Conservation (phyloP, 2,797 vertebrate species). For the Neosilurus mollespiculum region DNA sequence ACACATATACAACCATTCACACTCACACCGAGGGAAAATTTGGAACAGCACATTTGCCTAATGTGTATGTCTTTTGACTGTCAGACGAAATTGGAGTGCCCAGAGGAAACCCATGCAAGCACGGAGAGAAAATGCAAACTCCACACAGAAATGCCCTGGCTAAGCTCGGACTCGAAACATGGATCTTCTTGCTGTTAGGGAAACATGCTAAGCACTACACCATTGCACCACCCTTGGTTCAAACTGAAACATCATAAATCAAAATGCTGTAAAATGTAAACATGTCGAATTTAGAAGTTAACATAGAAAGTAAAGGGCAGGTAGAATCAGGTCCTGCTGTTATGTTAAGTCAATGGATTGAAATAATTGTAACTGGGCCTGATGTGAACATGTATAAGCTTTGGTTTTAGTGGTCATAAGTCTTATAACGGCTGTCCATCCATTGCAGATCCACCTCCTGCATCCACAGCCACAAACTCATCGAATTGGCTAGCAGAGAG, state of each 20-base stretch:
- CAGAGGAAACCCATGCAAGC: no score
- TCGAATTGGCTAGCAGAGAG: slow-evolving; percentile 59
- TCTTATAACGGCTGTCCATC: background rate
- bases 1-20: no score
- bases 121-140: no score
- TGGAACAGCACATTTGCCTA: no score
- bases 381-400: background rate
- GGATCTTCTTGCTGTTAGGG: no score
- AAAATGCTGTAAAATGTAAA: background rate
- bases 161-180: no score
- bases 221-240: background rate
- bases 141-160: no score
- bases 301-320: background rate
- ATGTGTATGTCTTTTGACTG: no score
- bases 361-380: background rate
- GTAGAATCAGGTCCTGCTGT: background rate
- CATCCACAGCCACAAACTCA: slow-evolving; percentile 43
- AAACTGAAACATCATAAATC: background rate
- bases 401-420: background rate
- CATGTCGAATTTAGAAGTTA: background rate
- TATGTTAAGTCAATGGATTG: background rate
- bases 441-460: slow-evolving; percentile 24
- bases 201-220: no score
- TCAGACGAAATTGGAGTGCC: no score
- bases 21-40: no score